phyloP scores from a whole-genome alignment of 2,113 vertebrate genomes.

The Pampusana beccarii region DNA sequence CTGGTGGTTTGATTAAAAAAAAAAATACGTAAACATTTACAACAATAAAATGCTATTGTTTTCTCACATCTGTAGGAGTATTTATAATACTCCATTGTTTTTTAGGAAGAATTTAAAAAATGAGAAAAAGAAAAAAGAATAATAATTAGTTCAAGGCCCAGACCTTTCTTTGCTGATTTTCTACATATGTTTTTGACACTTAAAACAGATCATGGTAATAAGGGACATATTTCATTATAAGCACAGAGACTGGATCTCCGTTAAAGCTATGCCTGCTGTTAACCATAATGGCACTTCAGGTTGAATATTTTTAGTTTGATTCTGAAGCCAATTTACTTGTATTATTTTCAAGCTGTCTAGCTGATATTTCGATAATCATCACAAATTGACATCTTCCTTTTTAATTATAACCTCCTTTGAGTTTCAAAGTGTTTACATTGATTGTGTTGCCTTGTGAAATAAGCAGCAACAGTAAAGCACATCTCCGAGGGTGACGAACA shows the following conservation, averaged over 20 bases:
- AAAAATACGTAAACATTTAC: neutral
- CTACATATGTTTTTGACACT: neutral
- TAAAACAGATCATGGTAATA: neutral
- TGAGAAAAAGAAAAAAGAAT: neutral
- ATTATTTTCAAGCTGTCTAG: conserved; percentile 17
- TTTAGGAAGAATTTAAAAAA: fast-evolving
- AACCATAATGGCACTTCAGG: neutral
- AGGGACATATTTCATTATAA: neutral
- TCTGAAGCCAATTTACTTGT: neutral
- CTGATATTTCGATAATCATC: neutral
- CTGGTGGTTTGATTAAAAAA: conserved; percentile 1
- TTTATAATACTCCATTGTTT: neutral
- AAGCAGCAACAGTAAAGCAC: neutral
- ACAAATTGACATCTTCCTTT: neutral
- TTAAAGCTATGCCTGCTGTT: conserved; percentile 9
- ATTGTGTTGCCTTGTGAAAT: neutral
- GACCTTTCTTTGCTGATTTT: neutral
- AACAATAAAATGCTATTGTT: neutral
- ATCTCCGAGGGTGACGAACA: neutral
- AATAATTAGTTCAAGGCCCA: neutral
- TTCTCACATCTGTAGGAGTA: conserved; percentile 21
- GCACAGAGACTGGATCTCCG: neutral
- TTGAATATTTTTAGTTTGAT: neutral
- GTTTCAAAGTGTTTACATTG: conserved; percentile 3
- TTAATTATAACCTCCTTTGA: conserved; percentile 21